phyloP scores from a whole-genome alignment of 2,888 invertebrate genomes.

The Carterocephalus palaemon region DNA sequence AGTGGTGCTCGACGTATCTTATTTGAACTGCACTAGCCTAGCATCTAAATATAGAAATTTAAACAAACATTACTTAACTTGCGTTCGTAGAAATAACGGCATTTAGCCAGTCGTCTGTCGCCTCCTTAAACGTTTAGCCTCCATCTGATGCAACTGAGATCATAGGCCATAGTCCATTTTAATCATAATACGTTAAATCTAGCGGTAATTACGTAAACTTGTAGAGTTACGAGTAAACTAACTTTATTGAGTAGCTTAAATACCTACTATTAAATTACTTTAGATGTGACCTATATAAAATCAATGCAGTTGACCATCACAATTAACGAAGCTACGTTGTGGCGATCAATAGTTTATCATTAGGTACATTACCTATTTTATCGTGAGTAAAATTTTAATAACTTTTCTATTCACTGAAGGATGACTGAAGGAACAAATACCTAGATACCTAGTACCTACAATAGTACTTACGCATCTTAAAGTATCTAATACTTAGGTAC shows the following conservation, averaged over 20 bases:
- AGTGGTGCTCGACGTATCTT: slow-evolving; percentile 31
- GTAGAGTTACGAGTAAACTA: not conserved
- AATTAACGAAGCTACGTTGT: not conserved
- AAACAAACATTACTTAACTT: slow-evolving; percentile 29
- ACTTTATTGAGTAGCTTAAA: too few species aligned
- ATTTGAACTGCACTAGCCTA: slow-evolving; percentile 21
- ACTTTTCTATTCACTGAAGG: too few species aligned
- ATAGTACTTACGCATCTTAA: too few species aligned
- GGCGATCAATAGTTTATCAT: not conserved
- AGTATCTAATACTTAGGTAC: too few species aligned
- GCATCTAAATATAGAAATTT: slow-evolving; percentile 28
- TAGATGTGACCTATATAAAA: too few species aligned
- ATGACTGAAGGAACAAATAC: too few species aligned
- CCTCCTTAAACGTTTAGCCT: not conserved
- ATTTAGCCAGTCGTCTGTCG: not conserved
- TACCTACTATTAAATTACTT: too few species aligned
- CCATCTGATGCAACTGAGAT: slow-evolving; percentile 14
- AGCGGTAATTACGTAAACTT: not conserved
- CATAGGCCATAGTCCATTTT: slow-evolving; percentile 21
- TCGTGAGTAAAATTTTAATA: too few species aligned
- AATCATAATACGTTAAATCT: slow-evolving; percentile 1
- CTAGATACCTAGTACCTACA: too few species aligned
- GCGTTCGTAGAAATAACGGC: slow-evolving; percentile 26
- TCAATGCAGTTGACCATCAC: slow-evolving; percentile 2
- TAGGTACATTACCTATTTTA: too few species aligned